Evolutionary conservation across 2,113 vertebrate genomes (phyloP), one percentile per base, ranked within the genome.

Genomic region (Osmerus mordax): DNA sequence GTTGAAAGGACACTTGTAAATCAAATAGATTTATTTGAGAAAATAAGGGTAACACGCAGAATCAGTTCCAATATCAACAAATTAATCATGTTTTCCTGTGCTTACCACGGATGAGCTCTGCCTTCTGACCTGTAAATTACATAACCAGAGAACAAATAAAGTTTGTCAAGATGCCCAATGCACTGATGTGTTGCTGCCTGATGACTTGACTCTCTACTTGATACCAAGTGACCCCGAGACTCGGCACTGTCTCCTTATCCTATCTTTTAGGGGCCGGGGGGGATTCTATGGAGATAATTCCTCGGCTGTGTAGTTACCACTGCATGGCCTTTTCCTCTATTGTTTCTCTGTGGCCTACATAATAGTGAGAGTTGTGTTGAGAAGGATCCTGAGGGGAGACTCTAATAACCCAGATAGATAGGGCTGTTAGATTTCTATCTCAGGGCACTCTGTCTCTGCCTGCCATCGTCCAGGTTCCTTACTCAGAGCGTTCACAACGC

Each of bases 391-490:
- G 84, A 90, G 91, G 90, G 89, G 88, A 73, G 76, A 84, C 86
- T 89, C 88, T 92, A 91, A 93, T 93, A 92, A 93, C 91, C 91
- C 90, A 92, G 91, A 93, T 92, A 92, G 90, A 93, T 93, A 90
- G 92, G 79, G 82, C 90, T 92, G 92, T 85, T 93, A 91, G 86
- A 90, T 91, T 93, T 88, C 86, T 91, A 90, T 89, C 92, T 89
- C 79, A 60, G 83, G 87, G 84, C 87, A 91, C 90, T 93, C 78
- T 88, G 88, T 93, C 92, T 92, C 83, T 90, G 90, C 89, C 91
- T 89, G 87, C 72, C 77, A 91, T 87, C 74, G 41, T 80, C 88
- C 89, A 93, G 90, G 90, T 92, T 90, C 89, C 86, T 87, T 89
- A 91, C 87, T 91, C 87, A 79, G 77, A 91, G 86, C 87, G 83